These are phyloP conservation scores for Rhinichthys klamathensis DNA, from an alignment of 2,113 vertebrate genomes.

Conservation along the genomic window DNA sequence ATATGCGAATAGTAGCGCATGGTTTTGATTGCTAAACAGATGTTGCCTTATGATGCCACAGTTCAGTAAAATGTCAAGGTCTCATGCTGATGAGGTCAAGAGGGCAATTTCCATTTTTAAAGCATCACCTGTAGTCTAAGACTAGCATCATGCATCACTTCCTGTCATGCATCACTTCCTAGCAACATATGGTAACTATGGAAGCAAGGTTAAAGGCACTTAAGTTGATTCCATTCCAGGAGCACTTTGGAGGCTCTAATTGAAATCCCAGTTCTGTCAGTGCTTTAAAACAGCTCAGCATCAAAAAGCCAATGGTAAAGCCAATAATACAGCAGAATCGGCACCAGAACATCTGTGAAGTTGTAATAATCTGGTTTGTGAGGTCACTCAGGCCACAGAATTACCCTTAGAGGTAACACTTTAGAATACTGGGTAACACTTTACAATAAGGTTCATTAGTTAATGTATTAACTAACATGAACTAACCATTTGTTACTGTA, in stretches of 20 bases:
- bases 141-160: slow-evolving; percentile 15
- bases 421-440: too few relatives aligned
- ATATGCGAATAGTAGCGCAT: background rate
- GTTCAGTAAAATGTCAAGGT: slow-evolving; percentile 15
- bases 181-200: slow-evolving; percentile 45
- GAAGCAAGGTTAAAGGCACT: slow-evolving; percentile 39
- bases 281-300: slow-evolving; percentile 28
- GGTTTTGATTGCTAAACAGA: slow-evolving; percentile 18
- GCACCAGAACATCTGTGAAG: background rate
- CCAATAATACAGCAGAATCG: background rate
- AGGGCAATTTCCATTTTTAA: background rate
- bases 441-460: too few relatives aligned
- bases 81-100: background rate
- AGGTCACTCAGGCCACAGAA: background rate
- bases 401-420: background rate
- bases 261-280: slow-evolving; percentile 20
- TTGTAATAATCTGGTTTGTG: slow-evolving; percentile 10
- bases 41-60: slow-evolving; percentile 10
- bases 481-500: too few relatives aligned
- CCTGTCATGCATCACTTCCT: slow-evolving; percentile 15
- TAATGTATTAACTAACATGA: too few relatives aligned
- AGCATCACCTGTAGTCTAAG: background rate
- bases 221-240: slow-evolving; percentile 40
- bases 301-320: slow-evolving; percentile 4
- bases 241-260: slow-evolving; percentile 20